Percentiles rank a stretch among this genome's conserved stretches.
Conservation (phyloP, 2,888 invertebrate species). For the Zelleria hepariella region DNA sequence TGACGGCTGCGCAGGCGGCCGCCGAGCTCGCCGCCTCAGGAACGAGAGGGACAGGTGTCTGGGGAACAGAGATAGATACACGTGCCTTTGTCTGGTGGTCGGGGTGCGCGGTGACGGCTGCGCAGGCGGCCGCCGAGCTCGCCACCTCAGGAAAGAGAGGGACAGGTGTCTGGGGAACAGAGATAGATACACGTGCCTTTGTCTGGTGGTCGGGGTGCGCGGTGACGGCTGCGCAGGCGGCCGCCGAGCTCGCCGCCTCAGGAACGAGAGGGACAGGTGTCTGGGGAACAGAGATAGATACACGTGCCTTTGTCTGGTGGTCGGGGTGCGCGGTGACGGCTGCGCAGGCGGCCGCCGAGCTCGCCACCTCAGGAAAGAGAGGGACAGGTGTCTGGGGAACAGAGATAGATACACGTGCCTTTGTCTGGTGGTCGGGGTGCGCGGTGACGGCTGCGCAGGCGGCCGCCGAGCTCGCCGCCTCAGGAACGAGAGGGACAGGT, state of each 20-base stretch:
- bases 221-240: constrained; percentile 88
- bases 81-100: constrained; percentile 61
- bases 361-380: constrained; percentile 92
- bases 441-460: neutral
- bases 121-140: constrained; percentile 87
- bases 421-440: neutral
- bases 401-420: too few species aligned
- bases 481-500: too few species aligned
- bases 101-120: constrained; percentile 87
- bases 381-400: constrained; percentile 85
- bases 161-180: constrained; percentile 86
- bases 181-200: constrained; percentile 11
- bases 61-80: too few species aligned
- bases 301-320: too few species aligned
- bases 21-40: constrained; percentile 88
- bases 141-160: constrained; percentile 92
- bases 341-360: neutral
- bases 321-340: neutral
- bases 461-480: neutral
- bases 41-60: constrained; percentile 95
- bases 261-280: constrained; percentile 94
- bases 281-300: too few species aligned
- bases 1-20: constrained; percentile 88
- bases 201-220: constrained; percentile 80
- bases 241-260: constrained; percentile 87